phyloP scores from a whole-genome alignment of 2,888 invertebrate genomes.

The Petrophora chlorosata region DNA sequence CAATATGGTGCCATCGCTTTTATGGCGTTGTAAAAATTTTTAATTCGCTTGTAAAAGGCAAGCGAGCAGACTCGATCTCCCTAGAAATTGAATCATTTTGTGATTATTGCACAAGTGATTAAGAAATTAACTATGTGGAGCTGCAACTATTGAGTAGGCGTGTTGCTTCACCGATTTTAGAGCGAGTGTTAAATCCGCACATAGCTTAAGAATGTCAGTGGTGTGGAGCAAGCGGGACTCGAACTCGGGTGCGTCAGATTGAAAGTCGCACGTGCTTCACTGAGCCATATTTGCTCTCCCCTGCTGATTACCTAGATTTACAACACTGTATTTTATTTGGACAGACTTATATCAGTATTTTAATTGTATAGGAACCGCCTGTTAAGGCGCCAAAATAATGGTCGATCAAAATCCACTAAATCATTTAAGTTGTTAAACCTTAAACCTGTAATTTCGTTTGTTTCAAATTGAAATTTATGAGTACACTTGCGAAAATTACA shows the following conservation, averaged over 20 bases:
- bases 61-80: slow-evolving; percentile 2
- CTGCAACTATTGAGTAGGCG: too few relatives aligned
- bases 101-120: not conserved
- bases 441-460: slow-evolving; percentile 37
- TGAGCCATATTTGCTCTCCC: too few relatives aligned
- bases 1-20: slow-evolving; percentile 36
- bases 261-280: too few relatives aligned
- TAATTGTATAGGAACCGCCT: not conserved
- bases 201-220: too few relatives aligned
- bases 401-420: slow-evolving; percentile 26
- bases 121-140: not conserved
- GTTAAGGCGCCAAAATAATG: slow-evolving; percentile 25
- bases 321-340: not conserved
- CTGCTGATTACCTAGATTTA: too few relatives aligned
- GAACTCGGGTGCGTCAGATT: too few relatives aligned
- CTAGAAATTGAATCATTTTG: not conserved
- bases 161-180: too few relatives aligned
- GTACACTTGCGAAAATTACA: slow-evolving; percentile 36
- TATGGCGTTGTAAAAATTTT: slow-evolving; percentile 59
- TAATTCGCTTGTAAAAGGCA: slow-evolving; percentile 60
- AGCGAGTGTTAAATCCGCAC: too few relatives aligned
- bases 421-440: slow-evolving; percentile 31
- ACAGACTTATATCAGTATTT: not conserved
- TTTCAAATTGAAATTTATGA: slow-evolving; percentile 41
- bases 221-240: too few relatives aligned